A percentile compares a stretch with the other conserved stretches of the same genome.
phyloP scores from a whole-genome alignment of 2,888 invertebrate species.

The Eupelmus urozonus region DNA sequence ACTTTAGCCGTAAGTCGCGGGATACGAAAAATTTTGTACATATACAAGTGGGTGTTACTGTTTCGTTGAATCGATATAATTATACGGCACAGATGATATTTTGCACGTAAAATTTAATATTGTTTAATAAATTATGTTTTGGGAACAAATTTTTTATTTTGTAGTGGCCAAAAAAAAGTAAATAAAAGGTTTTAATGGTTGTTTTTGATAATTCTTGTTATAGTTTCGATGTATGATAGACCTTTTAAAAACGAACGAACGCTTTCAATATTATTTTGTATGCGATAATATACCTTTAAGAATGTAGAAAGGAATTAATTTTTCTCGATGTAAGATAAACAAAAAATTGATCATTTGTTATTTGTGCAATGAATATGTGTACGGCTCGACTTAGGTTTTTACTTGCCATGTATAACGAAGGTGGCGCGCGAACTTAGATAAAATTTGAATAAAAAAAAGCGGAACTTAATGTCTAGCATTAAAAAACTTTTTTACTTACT shows the following conservation, averaged over 20 bases:
- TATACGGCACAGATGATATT: not conserved
- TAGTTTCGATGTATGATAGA: slow-evolving; percentile 17
- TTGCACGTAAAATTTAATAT: slow-evolving; percentile 3
- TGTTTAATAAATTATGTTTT: not conserved
- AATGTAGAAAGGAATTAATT: slow-evolving; percentile 20
- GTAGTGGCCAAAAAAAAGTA: too few relatives aligned
- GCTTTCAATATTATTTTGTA: slow-evolving; percentile 24
- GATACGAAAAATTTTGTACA: slow-evolving; percentile 37
- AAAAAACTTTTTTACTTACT: slow-evolving; percentile 68
- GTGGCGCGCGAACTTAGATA: slow-evolving; percentile 64
- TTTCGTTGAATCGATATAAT: slow-evolving; percentile 14
- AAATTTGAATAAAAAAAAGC: slow-evolving; percentile 60
- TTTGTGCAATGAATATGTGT: slow-evolving; percentile 66
- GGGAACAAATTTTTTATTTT: slow-evolving; percentile 15
- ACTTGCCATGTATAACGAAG: slow-evolving; percentile 63
- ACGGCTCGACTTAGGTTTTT: slow-evolving; percentile 67
- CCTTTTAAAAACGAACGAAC: slow-evolving; percentile 8
- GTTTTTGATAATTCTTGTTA: slow-evolving; percentile 25
- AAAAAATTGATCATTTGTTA: slow-evolving; percentile 54
- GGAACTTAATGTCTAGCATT: slow-evolving; percentile 69
- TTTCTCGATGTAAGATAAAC: slow-evolving; percentile 4
- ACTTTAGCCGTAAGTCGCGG: slow-evolving; percentile 12
- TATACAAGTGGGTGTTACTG: slow-evolving; percentile 27
- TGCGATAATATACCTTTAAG: slow-evolving; percentile 19
- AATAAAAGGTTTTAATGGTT: slow-evolving; percentile 17